These are phyloP conservation scores for Paelopatides confundens DNA, from an alignment of 53 echinoderm and acorn worm genomes.

Conservation along the genomic window DNA sequence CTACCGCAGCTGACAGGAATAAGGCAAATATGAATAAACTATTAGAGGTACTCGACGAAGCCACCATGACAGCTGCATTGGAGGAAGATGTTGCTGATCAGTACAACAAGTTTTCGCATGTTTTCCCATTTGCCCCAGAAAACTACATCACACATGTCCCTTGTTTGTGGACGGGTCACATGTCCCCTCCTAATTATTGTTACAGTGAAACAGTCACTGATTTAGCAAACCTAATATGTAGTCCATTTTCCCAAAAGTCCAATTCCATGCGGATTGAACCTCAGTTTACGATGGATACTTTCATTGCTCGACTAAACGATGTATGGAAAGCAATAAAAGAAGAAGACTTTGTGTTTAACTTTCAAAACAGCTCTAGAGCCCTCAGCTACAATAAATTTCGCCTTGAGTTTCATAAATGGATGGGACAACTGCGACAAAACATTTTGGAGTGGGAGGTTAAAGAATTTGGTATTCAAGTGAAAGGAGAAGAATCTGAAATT, in stretches of 20 bases:
- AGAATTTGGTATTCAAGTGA: neutral
- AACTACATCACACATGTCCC: constrained; percentile 7
- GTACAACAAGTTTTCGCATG: neutral
- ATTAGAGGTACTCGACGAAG: neutral
- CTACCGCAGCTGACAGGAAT: neutral
- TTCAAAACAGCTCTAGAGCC: constrained; percentile 21
- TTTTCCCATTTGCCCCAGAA: constrained; percentile 28
- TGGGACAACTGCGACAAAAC: neutral
- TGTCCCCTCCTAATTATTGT: constrained; percentile 31
- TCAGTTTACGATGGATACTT: neutral
- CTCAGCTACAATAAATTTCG: constrained; percentile 34
- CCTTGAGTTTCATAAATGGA: constrained; percentile 1
- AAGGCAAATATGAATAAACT: constrained; percentile 20
- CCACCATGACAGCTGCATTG: neutral
- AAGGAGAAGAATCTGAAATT: neutral
- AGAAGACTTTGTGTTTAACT: constrained; percentile 39
- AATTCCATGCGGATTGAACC: neutral
- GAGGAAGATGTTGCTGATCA: constrained; percentile 30
- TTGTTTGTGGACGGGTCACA: constrained; percentile 5
- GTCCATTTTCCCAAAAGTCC: neutral
- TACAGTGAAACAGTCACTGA: constrained; percentile 18
- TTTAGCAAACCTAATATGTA: neutral
- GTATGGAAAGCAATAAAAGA: constrained; percentile 34
- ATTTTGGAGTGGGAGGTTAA: neutral
- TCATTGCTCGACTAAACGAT: neutral